Evolutionary conservation across 2,888 invertebrate genomes (phyloP).

Genomic region (Tenthredo mesomela): DNA sequence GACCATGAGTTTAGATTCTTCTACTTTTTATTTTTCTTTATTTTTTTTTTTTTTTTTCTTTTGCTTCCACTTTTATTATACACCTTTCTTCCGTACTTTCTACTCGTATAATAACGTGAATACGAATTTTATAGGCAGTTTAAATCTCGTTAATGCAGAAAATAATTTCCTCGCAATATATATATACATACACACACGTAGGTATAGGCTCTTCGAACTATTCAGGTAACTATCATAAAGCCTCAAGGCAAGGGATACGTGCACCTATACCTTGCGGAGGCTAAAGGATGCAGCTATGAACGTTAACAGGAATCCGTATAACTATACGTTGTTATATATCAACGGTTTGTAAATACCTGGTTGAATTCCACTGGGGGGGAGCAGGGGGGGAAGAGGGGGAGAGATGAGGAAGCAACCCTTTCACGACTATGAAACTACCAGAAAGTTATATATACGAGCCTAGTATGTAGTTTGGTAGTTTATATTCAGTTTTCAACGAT

Average conservation of each 20-base stretch:
- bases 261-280: background rate
- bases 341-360: conserved; percentile 23
- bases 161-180: background rate
- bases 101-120: too few relatives aligned
- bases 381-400: background rate
- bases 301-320: conserved; percentile 20
- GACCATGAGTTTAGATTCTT: too few relatives aligned
- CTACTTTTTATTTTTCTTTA: too few relatives aligned
- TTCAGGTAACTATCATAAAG: conserved; percentile 19
- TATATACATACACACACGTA: background rate
- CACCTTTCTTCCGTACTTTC: too few relatives aligned
- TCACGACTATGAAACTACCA: background rate
- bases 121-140: background rate
- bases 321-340: background rate
- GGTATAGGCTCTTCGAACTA: background rate
- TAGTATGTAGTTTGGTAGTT: background rate
- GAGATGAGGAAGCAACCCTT: conserved; percentile 6
- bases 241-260: background rate
- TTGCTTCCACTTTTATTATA: too few relatives aligned
- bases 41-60: too few relatives aligned
- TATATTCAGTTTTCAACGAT: background rate
- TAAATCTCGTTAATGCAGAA: background rate
- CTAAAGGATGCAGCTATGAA: background rate
- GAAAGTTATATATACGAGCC: background rate
- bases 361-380: conserved; percentile 7